Conservation (phyloP, 2,888 invertebrate genomes). For the Rhagium mordax region DNA sequence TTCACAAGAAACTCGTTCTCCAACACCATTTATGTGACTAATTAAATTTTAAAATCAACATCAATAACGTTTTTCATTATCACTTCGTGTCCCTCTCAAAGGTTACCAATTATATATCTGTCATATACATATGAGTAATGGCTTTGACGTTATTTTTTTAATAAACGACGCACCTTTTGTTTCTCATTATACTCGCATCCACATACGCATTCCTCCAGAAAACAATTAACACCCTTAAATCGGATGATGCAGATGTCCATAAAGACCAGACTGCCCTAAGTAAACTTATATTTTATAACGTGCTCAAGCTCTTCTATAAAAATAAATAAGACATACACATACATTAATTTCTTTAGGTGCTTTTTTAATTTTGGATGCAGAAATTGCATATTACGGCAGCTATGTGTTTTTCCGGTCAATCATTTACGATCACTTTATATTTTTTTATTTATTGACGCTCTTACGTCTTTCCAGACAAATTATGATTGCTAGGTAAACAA, state of each 20-base stretch:
- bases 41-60: neutral
- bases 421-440: too few relatives aligned
- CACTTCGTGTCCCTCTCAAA: neutral
- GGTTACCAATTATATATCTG: conserved; percentile 11
- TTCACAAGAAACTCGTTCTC: neutral
- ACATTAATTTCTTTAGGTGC: too few relatives aligned
- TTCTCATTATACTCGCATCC: conserved; percentile 20
- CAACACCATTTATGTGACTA: neutral
- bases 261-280: too few relatives aligned
- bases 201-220: conserved; percentile 11
- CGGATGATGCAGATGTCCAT: conserved; percentile 1
- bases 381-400: too few relatives aligned
- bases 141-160: conserved; percentile 21
- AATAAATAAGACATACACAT: too few relatives aligned
- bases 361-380: too few relatives aligned
- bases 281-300: too few relatives aligned
- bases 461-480: too few relatives aligned
- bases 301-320: too few relatives aligned
- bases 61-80: neutral
- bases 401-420: too few relatives aligned
- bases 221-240: conserved; percentile 28
- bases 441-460: too few relatives aligned
- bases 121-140: conserved; percentile 13
- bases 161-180: conserved; percentile 14
- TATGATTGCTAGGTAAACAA: too few relatives aligned